Evolutionary conservation across 2,888 invertebrate species (phyloP).

Genomic region (Apocheima hispidaria): DNA sequence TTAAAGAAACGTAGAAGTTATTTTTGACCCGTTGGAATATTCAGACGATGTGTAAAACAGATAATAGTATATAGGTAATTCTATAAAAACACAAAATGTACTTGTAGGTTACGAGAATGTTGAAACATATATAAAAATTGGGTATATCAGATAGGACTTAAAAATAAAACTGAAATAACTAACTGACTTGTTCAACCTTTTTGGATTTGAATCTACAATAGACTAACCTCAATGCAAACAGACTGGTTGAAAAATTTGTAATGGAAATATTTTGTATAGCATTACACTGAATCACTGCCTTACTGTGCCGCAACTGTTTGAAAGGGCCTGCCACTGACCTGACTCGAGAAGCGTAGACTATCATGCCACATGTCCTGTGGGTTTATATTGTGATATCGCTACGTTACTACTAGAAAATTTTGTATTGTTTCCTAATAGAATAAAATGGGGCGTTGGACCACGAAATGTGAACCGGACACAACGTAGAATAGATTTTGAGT

Average conservation of each 20-base stretch:
- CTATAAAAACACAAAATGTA: slow-evolving; percentile 81
- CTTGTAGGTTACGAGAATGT: slow-evolving; percentile 84
- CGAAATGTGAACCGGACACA: slow-evolving; percentile 3
- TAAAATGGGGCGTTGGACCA: slow-evolving; percentile 15
- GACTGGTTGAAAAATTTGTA: slow-evolving; percentile 82
- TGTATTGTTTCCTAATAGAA: slow-evolving; percentile 41
- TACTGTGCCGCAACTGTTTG: slow-evolving; percentile 81
- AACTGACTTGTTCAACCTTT: slow-evolving; percentile 82
- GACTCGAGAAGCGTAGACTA: slow-evolving; percentile 39
- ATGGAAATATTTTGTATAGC: slow-evolving; percentile 84
- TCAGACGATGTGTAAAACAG: slow-evolving; percentile 79
- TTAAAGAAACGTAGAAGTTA: slow-evolving; percentile 61
- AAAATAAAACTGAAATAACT: slow-evolving; percentile 70
- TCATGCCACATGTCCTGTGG: slow-evolving; percentile 12
- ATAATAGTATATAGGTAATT: slow-evolving; percentile 80
- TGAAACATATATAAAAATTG: slow-evolving; percentile 77
- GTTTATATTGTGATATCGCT: slow-evolving; percentile 33
- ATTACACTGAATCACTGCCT: slow-evolving; percentile 84
- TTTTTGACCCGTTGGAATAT: slow-evolving; percentile 78
- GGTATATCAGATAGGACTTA: slow-evolving; percentile 81
- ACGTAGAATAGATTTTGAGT: slow-evolving; percentile 25
- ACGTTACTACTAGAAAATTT: slow-evolving; percentile 37
- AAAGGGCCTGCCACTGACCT: slow-evolving; percentile 58
- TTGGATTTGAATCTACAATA: slow-evolving; percentile 86
- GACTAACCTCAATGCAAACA: slow-evolving; percentile 82